Evolutionary conservation across 2,797 vertebrate genomes (phyloP).

Genomic region (Menidia menidia): DNA sequence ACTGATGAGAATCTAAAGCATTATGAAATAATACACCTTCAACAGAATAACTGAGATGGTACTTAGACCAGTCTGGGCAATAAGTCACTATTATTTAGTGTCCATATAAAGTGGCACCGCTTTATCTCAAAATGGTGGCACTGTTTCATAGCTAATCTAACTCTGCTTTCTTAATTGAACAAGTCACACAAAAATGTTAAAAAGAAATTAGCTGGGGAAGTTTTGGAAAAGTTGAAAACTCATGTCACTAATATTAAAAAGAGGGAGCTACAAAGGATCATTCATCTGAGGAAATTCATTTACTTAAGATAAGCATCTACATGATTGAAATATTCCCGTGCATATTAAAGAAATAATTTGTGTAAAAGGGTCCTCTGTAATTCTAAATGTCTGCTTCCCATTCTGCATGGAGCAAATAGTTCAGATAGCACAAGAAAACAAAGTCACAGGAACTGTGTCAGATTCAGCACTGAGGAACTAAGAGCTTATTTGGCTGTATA

Average conservation of each 20-base stretch:
- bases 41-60: slow-evolving; percentile 2
- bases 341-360: too few species aligned
- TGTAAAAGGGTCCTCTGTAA: neutral
- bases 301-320: neutral
- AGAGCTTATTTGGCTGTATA: neutral
- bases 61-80: neutral
- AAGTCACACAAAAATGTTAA: neutral
- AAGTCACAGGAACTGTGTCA: neutral
- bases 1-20: slow-evolving; percentile 31
- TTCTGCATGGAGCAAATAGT: neutral
- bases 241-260: neutral
- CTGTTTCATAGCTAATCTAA: neutral
- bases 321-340: neutral
- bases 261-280: neutral
- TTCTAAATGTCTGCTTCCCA: neutral
- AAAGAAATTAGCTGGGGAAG: neutral
- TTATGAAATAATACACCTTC: slow-evolving; percentile 15
- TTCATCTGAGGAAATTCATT: neutral
- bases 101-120: slow-evolving; percentile 8
- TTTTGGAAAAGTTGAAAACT: neutral
- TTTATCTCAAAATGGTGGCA: slow-evolving; percentile 12
- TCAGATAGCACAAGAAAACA: too few species aligned
- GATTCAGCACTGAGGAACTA: neutral
- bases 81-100: slow-evolving; percentile 2
- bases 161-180: neutral